These are phyloP conservation scores for Kobus ellipsiprymnus DNA, from an alignment of 2,113 vertebrate genomes.

Conservation along the genomic window DNA sequence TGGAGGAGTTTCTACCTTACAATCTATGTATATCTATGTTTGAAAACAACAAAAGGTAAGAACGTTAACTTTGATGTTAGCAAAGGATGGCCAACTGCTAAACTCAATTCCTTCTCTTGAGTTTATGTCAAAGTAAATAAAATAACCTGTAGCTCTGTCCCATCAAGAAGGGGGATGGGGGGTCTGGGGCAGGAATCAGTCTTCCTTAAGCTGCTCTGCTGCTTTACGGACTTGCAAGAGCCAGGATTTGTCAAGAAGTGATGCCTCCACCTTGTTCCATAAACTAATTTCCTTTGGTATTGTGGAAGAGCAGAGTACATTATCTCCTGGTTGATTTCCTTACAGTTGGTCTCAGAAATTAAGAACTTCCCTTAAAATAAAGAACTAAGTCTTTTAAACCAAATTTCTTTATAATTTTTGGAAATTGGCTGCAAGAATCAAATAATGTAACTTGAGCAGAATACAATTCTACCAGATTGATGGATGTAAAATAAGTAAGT, in stretches of 20 bases:
- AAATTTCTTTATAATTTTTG: not conserved
- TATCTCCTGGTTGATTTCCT: not conserved
- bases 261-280: not conserved
- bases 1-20: not conserved
- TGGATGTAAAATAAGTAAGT: not conserved
- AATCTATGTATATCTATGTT: not conserved
- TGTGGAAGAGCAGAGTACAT: not conserved
- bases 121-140: constrained; percentile 32
- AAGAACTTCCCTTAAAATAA: not conserved
- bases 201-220: not conserved
- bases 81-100: constrained; percentile 37
- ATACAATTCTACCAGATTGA: not conserved
- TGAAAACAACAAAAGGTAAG: not conserved
- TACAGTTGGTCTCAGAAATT: constrained; percentile 13
- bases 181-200: not conserved
- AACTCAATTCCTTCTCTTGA: constrained; percentile 65
- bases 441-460: not conserved
- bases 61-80: not conserved
- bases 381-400: constrained; percentile 31
- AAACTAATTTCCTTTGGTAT: not conserved
- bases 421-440: constrained; percentile 13
- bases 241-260: not conserved
- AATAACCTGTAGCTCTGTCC: constrained; percentile 56
- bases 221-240: not conserved
- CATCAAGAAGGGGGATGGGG: not conserved